A percentile compares a stretch with the other conserved stretches of the same genome.
Conservation (phyloP, 2,113 vertebrate genomes). For the Dissostichus mawsoni region DNA sequence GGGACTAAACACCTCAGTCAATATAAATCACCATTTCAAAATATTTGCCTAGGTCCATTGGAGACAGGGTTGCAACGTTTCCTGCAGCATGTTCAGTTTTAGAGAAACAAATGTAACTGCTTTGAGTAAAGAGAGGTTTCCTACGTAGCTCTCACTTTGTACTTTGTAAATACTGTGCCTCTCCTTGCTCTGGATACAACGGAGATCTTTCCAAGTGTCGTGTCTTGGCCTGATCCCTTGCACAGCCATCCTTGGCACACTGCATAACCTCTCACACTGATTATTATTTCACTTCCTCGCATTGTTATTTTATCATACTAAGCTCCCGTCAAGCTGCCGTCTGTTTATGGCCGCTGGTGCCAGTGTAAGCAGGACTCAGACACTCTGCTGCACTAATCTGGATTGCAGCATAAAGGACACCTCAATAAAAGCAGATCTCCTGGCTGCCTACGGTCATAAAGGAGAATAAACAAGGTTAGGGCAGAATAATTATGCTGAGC, state of each 20-base stretch:
- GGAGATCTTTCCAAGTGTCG: slow-evolving; percentile 26
- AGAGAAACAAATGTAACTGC: not conserved
- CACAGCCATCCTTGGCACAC: slow-evolving; percentile 34
- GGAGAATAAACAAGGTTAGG: slow-evolving; percentile 74
- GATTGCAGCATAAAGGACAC: slow-evolving; percentile 60
- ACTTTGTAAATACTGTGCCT: not conserved
- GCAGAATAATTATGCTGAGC: slow-evolving; percentile 67
- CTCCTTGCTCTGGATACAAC: not conserved
- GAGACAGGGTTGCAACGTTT: not conserved
- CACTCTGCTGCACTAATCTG: slow-evolving; percentile 65
- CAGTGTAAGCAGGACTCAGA: slow-evolving; percentile 70
- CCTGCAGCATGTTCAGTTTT: not conserved
- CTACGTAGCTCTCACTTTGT: not conserved
- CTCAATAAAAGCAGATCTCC: slow-evolving; percentile 78
- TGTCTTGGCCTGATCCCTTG: slow-evolving; percentile 18
- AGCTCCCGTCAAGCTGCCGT: slow-evolving; percentile 50
- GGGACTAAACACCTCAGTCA: slow-evolving; percentile 10
- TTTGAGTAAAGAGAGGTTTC: no score
- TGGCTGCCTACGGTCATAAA: slow-evolving; percentile 71
- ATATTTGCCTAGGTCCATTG: not conserved
- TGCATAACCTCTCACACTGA: slow-evolving; percentile 61
- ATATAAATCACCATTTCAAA: not conserved
- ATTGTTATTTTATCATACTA: slow-evolving; percentile 63
- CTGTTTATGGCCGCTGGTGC: slow-evolving; percentile 73
- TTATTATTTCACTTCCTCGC: slow-evolving; percentile 67